These are phyloP conservation scores for Stomatorhinus walkeri DNA, from an alignment of 2,797 vertebrate species.

Conservation along the genomic window DNA sequence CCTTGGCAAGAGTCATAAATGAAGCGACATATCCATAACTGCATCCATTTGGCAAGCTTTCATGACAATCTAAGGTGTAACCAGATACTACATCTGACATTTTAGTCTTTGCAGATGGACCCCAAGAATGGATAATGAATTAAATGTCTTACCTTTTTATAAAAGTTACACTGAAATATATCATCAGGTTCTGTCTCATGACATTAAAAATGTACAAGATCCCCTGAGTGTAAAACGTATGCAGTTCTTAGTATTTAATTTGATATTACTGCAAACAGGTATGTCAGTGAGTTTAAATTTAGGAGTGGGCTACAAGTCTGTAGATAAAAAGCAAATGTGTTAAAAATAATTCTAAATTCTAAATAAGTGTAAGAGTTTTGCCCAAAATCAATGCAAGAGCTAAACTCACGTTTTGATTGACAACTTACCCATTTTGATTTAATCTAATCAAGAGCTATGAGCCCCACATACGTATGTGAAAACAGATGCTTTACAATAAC, in stretches of 20 bases:
- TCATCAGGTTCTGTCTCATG: slow-evolving; percentile 24
- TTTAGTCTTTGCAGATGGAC: not conserved
- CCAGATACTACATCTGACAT: slow-evolving; percentile 22
- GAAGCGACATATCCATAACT: slow-evolving; percentile 31
- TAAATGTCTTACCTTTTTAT: slow-evolving; percentile 22
- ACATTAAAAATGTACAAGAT: not conserved
- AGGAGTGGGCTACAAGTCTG: not conserved
- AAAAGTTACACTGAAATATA: not conserved
- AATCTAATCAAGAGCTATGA: not conserved
- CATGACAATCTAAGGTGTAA: slow-evolving; percentile 16
- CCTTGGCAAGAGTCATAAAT: slow-evolving; percentile 41
- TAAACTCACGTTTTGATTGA: not conserved
- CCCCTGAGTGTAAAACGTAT: not conserved
- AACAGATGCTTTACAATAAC: not conserved
- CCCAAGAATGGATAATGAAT: slow-evolving; percentile 22
- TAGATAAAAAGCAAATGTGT: not conserved
- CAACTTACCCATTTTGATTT: not conserved
- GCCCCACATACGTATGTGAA: not conserved
- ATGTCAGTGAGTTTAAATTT: not conserved
- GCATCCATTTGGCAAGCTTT: slow-evolving; percentile 36
- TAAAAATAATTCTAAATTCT: not conserved
- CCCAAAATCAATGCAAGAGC: not conserved
- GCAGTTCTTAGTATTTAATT: not conserved
- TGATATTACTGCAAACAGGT: not conserved
- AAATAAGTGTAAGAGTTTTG: not conserved